Conservation (phyloP, 2,797 vertebrate genomes). For the Enteromius argenteus region DNA sequence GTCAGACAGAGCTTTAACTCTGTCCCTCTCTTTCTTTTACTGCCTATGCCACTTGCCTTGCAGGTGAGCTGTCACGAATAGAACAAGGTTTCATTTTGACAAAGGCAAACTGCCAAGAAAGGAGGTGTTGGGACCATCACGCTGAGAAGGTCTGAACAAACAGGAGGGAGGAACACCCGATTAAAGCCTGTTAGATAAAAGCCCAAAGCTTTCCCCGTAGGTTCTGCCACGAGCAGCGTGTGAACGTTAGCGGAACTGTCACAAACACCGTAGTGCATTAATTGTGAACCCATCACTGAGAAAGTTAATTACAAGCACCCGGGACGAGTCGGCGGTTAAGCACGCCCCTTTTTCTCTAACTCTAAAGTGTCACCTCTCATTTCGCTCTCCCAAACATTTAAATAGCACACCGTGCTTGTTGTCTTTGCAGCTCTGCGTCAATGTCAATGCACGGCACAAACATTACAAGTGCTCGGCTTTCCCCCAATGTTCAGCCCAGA, state of each 20-base stretch:
- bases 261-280: slow-evolving; percentile 69
- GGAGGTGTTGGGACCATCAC: slow-evolving; percentile 48
- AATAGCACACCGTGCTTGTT: slow-evolving; percentile 71
- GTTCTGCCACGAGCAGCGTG: slow-evolving; percentile 44
- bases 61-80: slow-evolving; percentile 49
- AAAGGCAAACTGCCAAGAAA: slow-evolving; percentile 57
- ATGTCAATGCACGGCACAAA: slow-evolving; percentile 73
- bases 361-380: slow-evolving; percentile 75
- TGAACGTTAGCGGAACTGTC: slow-evolving; percentile 61
- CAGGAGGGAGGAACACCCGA: slow-evolving; percentile 52
- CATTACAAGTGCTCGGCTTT: slow-evolving; percentile 65
- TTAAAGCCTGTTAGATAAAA: slow-evolving; percentile 54
- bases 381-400: slow-evolving; percentile 76
- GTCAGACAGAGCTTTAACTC: slow-evolving; percentile 28
- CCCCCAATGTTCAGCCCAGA: slow-evolving; percentile 59
- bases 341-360: slow-evolving; percentile 65
- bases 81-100: slow-evolving; percentile 56
- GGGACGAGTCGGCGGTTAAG: slow-evolving; percentile 60
- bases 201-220: slow-evolving; percentile 33
- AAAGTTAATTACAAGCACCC: slow-evolving; percentile 72
- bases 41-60: slow-evolving; percentile 40
- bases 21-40: slow-evolving; percentile 51
- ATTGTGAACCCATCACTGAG: slow-evolving; percentile 64
- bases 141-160: slow-evolving; percentile 58
- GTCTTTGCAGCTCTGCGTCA: slow-evolving; percentile 78